Percentiles rank a stretch among this genome's conserved stretches.
Conservation (phyloP, 2,888 invertebrate species). For the Euphydryas editha region DNA sequence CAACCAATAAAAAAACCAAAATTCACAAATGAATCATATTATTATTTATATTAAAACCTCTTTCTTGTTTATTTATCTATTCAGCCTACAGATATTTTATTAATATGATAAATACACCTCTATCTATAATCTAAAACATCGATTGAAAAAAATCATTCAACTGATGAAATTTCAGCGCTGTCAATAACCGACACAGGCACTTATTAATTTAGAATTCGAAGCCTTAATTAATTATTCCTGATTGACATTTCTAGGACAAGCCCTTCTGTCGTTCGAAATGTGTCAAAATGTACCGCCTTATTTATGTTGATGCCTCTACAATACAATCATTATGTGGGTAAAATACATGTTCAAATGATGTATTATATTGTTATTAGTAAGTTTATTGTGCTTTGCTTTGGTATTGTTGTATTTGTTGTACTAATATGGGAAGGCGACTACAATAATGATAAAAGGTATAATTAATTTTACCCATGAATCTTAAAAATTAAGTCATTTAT, state of each 20-base stretch:
- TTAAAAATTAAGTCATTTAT: no score
- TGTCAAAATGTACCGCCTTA: slow-evolving; percentile 4
- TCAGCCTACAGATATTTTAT: no score
- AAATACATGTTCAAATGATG: neutral
- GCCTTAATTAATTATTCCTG: slow-evolving; percentile 47
- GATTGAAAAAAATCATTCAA: neutral
- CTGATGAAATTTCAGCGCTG: slow-evolving; percentile 17
- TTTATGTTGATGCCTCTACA: neutral
- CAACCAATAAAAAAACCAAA: no score
- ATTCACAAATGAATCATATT: no score
- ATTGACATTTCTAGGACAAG: slow-evolving; percentile 45
- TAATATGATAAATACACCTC: no score
- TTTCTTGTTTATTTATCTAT: no score
- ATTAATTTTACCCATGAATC: no score
- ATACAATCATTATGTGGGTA: neutral
- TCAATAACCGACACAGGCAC: slow-evolving; percentile 29
- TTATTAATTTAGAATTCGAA: slow-evolving; percentile 44
- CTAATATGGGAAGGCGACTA: no score
- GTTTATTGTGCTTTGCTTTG: neutral
- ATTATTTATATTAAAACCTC: no score
- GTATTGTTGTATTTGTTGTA: no score
- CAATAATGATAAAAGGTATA: no score
- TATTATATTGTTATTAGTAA: neutral
- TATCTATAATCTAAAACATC: no score
- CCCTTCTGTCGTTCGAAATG: slow-evolving; percentile 40